Base-by-base conservation (phyloP, 2,797 vertebrate species). In the Syngnathus acus region DNA sequence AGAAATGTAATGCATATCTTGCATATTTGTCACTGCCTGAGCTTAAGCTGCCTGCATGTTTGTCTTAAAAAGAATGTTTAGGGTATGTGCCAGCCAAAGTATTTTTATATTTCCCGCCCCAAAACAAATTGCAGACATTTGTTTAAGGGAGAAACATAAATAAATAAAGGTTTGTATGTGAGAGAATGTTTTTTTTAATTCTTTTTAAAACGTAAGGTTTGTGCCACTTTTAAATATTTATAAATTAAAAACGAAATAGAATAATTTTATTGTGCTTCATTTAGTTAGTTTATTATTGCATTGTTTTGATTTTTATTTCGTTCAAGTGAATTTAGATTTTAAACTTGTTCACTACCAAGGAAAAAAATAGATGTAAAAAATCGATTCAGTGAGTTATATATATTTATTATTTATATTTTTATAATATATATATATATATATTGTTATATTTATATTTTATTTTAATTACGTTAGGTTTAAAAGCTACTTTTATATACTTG, bases 51-150 rank as follows among this genome's bases (percentile, higher is more conserved):
- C 72, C 76, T 65, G 67, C 72, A 76, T 67, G 50, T 32, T 32
- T 77, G 82, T 83, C 84, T 87, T 86, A 73, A 75, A 32, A 73
- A 66, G 71, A 57, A 70, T 50, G 65, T 65, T 55, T 14, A 9
- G 71, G 71, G 48, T 70, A 38, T 75, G 62, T 72, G 64, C 45
- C 68, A 60, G 63, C 53, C 51, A n/a, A 70, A 69, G 68, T 73
- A 70, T 77, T 76, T 83, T 83, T 82, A 65, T 85, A 77, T 80
- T 68, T 68, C 57, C 16, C 42, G 39, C 9, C 53, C 11, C 47
- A 62, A 39, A 51, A 37, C 55, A 48, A 26, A 55, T 55, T 2
- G 9, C 66, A 53, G 39, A 50, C 21, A 17, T 62, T 10, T 68
- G 54, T 75, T 55, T 73, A 4, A 16, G 47, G 45, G 45, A 1